phyloP scores from a whole-genome alignment of 2,797 vertebrate species.

The Thaleichthys pacificus region DNA sequence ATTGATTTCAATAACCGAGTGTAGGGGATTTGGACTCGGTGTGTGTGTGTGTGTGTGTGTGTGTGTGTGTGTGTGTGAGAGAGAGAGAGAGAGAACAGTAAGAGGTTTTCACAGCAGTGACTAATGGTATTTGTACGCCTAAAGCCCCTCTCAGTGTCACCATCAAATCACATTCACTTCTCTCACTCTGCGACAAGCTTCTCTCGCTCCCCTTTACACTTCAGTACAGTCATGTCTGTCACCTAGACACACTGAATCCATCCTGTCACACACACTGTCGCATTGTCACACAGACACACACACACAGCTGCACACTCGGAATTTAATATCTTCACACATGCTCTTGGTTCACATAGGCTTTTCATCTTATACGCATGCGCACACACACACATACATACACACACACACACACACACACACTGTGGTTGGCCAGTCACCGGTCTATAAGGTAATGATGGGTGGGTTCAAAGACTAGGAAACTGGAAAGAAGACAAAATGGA shows the following conservation, averaged over 20 bases:
- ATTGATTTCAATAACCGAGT: not conserved
- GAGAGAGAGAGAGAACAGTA: slow-evolving; percentile 21
- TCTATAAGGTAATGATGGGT: slow-evolving; percentile 37
- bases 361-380: slow-evolving; percentile 34
- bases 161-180: slow-evolving; percentile 73
- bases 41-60: slow-evolving; percentile 14
- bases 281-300: slow-evolving; percentile 52
- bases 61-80: slow-evolving; percentile 2
- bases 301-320: slow-evolving; percentile 19
- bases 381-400: slow-evolving; percentile 3
- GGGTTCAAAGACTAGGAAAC: slow-evolving; percentile 40
- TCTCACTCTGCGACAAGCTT: slow-evolving; percentile 45
- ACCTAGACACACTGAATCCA: slow-evolving; percentile 13
- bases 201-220: slow-evolving; percentile 27
- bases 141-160: slow-evolving; percentile 64
- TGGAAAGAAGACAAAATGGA: slow-evolving; percentile 33
- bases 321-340: slow-evolving; percentile 20
- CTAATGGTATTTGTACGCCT: slow-evolving; percentile 73
- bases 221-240: slow-evolving; percentile 19
- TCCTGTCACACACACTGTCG: slow-evolving; percentile 20
- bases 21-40: not conserved
- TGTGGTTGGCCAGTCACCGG: slow-evolving; percentile 55
- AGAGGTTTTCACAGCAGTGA: slow-evolving; percentile 68
- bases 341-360: slow-evolving; percentile 19
- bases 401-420: slow-evolving; percentile 25